Evolutionary conservation across 1,140 invertebrate genomes (phyloP).

Genomic region (Calosoma granatense): DNA sequence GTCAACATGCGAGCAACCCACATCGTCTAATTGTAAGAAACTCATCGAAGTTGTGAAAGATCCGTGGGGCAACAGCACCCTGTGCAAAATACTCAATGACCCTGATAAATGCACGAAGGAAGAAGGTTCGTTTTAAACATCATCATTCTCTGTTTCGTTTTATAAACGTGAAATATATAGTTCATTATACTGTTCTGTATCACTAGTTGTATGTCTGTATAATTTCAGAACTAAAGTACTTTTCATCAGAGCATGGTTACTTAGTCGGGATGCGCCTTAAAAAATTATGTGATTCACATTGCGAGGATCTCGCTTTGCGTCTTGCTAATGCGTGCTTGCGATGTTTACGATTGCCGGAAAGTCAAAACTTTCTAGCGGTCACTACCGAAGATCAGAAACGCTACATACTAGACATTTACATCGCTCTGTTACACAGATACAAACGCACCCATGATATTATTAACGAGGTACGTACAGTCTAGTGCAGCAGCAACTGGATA

Average conservation of each 20-base stretch:
- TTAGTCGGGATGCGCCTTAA: slow-evolving; percentile 31
- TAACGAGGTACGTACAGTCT: slow-evolving; percentile 23
- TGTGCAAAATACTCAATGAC: slow-evolving; percentile 23
- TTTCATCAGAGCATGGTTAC: slow-evolving; percentile 31
- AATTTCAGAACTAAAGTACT: slow-evolving; percentile 31
- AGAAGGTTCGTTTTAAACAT: slow-evolving; percentile 20
- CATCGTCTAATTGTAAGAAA: slow-evolving; percentile 22
- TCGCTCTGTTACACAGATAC: slow-evolving; percentile 29
- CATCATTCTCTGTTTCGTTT: slow-evolving; percentile 4
- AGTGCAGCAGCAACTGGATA: not conserved
- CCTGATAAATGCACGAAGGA: slow-evolving; percentile 23
- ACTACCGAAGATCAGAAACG: slow-evolving; percentile 30
- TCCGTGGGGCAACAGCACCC: slow-evolving; percentile 28
- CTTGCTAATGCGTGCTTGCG: slow-evolving; percentile 30
- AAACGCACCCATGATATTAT: slow-evolving; percentile 25
- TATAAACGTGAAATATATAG: slow-evolving; percentile 6
- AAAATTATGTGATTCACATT: slow-evolving; percentile 32
- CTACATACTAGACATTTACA: slow-evolving; percentile 33
- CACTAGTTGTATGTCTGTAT: not conserved
- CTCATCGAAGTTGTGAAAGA: slow-evolving; percentile 28
- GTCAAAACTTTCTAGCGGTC: slow-evolving; percentile 26
- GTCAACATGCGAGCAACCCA: slow-evolving; percentile 12
- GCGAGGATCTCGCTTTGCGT: slow-evolving; percentile 32
- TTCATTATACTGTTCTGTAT: slow-evolving; percentile 10
- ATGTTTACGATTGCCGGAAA: slow-evolving; percentile 25